Evolutionary conservation across 1,140 invertebrate genomes (phyloP).

Genomic region (Hermetia illucens): DNA sequence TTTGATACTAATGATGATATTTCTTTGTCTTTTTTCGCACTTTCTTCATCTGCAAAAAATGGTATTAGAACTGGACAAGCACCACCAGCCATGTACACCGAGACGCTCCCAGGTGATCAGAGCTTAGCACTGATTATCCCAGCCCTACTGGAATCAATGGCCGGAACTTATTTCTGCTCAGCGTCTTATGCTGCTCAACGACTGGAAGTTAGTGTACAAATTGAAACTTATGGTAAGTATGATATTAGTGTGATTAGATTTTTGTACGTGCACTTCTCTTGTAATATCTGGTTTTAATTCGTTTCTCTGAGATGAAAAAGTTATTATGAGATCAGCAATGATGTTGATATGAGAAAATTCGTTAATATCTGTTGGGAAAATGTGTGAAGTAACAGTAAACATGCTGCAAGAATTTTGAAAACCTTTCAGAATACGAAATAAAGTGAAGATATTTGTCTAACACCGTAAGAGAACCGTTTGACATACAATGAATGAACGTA

Average conservation of each 20-base stretch:
- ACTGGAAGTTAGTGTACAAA: slow-evolving; percentile 46
- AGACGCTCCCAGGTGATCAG: slow-evolving; percentile 40
- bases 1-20: neutral
- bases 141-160: slow-evolving; percentile 55
- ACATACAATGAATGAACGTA: too few species aligned
- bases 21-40: neutral
- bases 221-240: slow-evolving; percentile 63
- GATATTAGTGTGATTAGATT: neutral
- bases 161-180: slow-evolving; percentile 68
- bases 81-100: slow-evolving; percentile 47
- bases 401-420: too few species aligned
- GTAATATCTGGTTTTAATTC: slow-evolving; percentile 9
- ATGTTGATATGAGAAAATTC: too few species aligned
- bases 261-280: neutral
- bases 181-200: slow-evolving; percentile 57
- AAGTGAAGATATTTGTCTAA: too few species aligned
- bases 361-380: too few species aligned
- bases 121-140: slow-evolving; percentile 59
- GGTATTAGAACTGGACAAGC: slow-evolving; percentile 26
- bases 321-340: too few species aligned
- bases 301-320: too few species aligned
- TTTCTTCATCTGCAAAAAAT: neutral
- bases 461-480: too few species aligned
- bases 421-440: too few species aligned
- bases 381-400: too few species aligned